Conservation (phyloP, 2,113 vertebrate species). For the Zosterops borbonicus region DNA sequence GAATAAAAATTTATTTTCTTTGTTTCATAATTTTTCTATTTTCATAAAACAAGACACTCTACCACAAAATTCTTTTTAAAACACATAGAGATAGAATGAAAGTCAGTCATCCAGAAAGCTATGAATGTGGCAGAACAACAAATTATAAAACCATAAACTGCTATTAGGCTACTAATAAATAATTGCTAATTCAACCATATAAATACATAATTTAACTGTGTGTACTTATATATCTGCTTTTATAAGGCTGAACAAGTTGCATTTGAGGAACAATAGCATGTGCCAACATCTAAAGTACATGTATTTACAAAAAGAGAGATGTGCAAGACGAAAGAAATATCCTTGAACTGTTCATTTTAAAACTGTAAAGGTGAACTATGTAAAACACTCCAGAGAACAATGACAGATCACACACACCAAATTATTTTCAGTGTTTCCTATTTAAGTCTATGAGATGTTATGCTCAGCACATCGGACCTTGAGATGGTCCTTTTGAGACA, state of each 20-base stretch:
- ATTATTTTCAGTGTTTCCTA: background rate
- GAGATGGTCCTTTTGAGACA: background rate
- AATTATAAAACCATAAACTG: background rate
- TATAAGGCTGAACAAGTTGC: background rate
- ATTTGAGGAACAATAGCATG: background rate
- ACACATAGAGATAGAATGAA: background rate
- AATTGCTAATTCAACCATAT: background rate
- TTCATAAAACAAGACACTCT: background rate
- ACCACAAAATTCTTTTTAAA: background rate
- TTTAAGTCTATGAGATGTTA: background rate
- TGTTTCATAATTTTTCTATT: background rate
- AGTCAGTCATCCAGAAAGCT: background rate
- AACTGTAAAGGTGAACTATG: background rate
- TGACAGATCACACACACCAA: background rate
- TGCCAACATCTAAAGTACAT: background rate
- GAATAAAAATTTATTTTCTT: constrained; percentile 16
- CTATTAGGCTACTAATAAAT: background rate
- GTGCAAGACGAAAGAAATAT: background rate
- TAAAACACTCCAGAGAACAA: background rate
- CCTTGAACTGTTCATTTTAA: background rate
- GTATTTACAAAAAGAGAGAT: background rate
- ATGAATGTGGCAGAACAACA: background rate
- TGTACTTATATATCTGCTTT: background rate
- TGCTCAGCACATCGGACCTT: background rate
- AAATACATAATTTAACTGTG: background rate